Base-by-base conservation (phyloP, 92 coral and sea anemone species). In the Epizoanthus fatuus region DNA sequence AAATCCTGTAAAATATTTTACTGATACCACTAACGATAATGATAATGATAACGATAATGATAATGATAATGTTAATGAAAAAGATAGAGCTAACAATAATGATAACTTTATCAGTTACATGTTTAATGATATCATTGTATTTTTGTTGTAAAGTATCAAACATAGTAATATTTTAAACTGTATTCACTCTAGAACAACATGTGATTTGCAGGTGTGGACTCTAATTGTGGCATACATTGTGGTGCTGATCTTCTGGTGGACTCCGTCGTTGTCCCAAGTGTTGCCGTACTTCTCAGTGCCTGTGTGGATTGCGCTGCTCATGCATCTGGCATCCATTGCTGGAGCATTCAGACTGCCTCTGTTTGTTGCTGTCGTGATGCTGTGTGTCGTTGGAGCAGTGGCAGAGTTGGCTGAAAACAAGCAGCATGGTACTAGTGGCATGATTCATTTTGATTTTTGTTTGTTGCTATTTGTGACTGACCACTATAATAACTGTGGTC, bases 281-380 rank as follows among this genome's bases (percentile, higher is more conserved):
- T 87, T 97, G 69, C 92, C 91, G 2, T 59, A 89, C 64, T 86
- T 97, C 71, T 92, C 99, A 22, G 78, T 95, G 3, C 99, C 99
- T 80, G 97, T 97, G 22, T 97, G 99, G 99, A 86, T 86, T 72
- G 89, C 89, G 65, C 76, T 97, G 53, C 86, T 95, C 19, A 81
- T 93, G 54, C 97, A 97, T 81, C 70, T 97, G 39, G 95, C 95
- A 47, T 89, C 99, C 17, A 92, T 97, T 40, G 98, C 99, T 90
- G 98, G 98, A 57, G 88, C 94, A 38, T 95, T 88, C 88, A 87
- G 98, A 59, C 90, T 97, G 49, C 95, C 91, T 16, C 80, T 97
- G 84, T 89, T 95, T 77, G 57, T 95, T 69, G 74, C 86, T 63
- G 92, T 97, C 55, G 78, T 90, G 66, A 63, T 89, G 17, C 90